phyloP scores from a whole-genome alignment of 2,797 vertebrate genomes.

The Chiroxiphia lanceolata region DNA sequence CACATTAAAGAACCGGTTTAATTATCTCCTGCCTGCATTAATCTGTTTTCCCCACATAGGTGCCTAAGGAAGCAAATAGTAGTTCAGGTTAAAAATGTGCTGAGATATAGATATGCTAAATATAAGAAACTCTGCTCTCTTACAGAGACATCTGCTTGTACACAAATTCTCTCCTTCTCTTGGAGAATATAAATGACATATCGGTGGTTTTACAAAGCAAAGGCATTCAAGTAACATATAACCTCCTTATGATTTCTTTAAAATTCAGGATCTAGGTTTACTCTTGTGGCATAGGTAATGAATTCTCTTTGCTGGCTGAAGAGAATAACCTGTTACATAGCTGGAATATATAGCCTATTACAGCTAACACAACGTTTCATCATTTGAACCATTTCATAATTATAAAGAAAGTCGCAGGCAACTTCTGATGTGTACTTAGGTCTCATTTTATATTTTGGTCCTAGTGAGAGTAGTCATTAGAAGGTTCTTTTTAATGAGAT shows the following conservation, averaged over 20 bases:
- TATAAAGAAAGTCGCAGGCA: neutral
- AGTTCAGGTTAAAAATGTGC: conserved; percentile 35
- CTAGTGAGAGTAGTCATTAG: neutral
- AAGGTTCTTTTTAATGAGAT: neutral
- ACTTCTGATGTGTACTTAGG: neutral
- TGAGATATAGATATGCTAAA: conserved; percentile 31
- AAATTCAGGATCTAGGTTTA: conserved; percentile 48
- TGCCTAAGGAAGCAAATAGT: neutral
- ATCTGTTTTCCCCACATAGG: neutral
- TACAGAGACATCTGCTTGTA: conserved; percentile 17
- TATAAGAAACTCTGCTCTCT: conserved; percentile 24
- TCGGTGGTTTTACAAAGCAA: conserved; percentile 44
- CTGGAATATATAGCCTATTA: neutral
- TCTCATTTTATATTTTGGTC: neutral
- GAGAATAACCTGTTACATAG: neutral
- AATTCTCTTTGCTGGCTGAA: conserved; percentile 14
- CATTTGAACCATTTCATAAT: neutral
- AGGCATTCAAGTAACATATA: conserved; percentile 26
- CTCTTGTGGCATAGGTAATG: neutral
- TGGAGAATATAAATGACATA: conserved; percentile 40
- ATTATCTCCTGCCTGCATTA: neutral
- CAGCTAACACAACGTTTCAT: neutral
- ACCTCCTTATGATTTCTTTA: conserved; percentile 18
- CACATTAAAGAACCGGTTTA: rapidly evolving
- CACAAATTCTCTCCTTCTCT: conserved; percentile 30